Evolutionary conservation across 2,797 vertebrate species (phyloP).

Genomic region (Passerculus sandwichensis): DNA sequence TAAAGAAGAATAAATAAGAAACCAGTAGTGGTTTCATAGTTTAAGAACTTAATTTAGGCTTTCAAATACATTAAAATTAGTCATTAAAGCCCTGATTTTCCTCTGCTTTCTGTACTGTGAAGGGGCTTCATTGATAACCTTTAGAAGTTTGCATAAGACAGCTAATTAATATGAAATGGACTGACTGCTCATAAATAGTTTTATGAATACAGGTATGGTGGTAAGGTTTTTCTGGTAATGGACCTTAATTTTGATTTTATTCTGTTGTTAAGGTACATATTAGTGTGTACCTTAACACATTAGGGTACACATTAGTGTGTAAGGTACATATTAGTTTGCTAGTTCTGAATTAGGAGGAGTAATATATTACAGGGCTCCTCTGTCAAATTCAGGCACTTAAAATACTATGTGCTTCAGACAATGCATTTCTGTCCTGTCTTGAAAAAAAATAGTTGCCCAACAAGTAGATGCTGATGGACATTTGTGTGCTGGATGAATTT

Average conservation of each 20-base stretch:
- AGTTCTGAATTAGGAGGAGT: slow-evolving; percentile 64
- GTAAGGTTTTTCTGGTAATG: background rate
- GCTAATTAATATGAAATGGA: background rate
- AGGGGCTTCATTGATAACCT: slow-evolving; percentile 5
- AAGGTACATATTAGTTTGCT: background rate
- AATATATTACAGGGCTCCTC: background rate
- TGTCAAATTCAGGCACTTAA: background rate
- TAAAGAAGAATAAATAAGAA: background rate
- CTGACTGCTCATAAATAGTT: background rate
- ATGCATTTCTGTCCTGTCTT: background rate
- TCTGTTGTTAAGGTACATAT: background rate
- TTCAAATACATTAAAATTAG: background rate
- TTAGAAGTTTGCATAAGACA: background rate
- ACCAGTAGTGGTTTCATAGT: background rate
- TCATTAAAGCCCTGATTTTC: background rate
- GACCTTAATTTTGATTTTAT: background rate
- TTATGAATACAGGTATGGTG: background rate
- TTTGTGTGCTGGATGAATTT: background rate
- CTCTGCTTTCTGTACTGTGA: background rate
- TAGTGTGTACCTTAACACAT: background rate
- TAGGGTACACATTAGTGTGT: background rate
- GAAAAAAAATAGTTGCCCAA: background rate
- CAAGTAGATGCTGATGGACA: background rate
- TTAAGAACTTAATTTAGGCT: background rate
- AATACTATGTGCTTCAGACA: background rate